Conservation (phyloP, 1,140 invertebrate species). For the Rhopalosiphum padi region DNA sequence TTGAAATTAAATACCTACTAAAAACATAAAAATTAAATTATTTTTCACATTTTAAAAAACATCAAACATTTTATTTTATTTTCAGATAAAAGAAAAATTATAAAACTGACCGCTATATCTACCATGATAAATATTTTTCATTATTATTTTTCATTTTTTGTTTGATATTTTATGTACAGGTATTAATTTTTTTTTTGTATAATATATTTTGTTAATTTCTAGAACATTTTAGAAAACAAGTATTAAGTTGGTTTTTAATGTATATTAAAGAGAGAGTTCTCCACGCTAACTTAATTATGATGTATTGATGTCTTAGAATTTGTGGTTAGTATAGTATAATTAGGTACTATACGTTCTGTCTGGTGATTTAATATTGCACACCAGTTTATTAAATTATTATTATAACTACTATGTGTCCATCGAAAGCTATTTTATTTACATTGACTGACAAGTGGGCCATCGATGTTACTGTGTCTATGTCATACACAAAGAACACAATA, state of each 20-base stretch:
- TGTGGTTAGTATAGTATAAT: neutral
- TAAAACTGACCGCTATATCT: neutral
- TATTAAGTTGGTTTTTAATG: no score
- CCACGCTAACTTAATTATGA: neutral
- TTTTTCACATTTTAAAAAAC: neutral
- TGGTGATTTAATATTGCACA: neutral
- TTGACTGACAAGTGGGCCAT: neutral
- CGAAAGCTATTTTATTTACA: neutral
- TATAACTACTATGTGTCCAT: neutral
- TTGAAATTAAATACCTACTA: neutral
- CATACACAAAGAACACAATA: no score
- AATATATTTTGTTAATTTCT: no score
- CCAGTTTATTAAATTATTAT: neutral
- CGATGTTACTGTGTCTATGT: neutral
- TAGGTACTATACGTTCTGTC: neutral
- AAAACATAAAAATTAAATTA: neutral
- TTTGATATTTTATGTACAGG: neutral
- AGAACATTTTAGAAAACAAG: no score
- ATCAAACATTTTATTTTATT: neutral
- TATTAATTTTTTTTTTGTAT: neutral
- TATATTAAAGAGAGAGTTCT: no score
- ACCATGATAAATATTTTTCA: neutral
- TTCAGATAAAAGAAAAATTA: neutral
- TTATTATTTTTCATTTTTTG: neutral
- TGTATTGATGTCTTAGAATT: neutral